Evolutionary conservation across 2,797 vertebrate genomes (phyloP), one percentile per base, ranked within the genome.

Genomic region (Adelosebastes latens): DNA sequence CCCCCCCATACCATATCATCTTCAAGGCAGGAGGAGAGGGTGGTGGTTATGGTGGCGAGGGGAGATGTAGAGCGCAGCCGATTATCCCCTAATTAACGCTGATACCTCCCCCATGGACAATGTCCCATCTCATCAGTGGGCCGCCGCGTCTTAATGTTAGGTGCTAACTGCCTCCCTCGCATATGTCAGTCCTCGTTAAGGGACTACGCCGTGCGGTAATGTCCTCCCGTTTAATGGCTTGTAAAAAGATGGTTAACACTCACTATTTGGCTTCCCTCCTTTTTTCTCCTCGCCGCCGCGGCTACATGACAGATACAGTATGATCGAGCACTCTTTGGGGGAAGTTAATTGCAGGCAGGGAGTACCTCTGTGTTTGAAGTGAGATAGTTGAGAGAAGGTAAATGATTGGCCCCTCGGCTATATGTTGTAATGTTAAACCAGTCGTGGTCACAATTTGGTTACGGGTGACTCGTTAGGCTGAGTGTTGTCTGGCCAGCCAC

Each of bases 181-280:
- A 99, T 98, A 98, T 99, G 98, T 96, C 98, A 97, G 97, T 95
- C 97, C 97, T 98, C 97, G 96, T 99, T 99, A 99, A 97, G 97
- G 97, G 97, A 97, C 96, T 94, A 32, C 86, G 94, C 95, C 69
- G 90, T 58, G 95, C 91, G 91, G 96, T 98, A 98, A 98, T 96
- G 96, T 95, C 96, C 92, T 95, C 95, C 95, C 95, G 95, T 96
- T 97, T 99, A 99, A 98, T 98, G 97, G 97, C 97, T 97, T 97
- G 97, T 98, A 99, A 98, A 94, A 99, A 97, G 96, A 98, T 97
- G 97, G 97, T 98, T 98, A 98, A 98, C 97, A 95, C 96, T 97
- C 97, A 97, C 91, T 96, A 96, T 98, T 98, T 97, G 88, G 96
- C 96, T 96, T 96, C 96, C 95, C 96, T 96, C 85, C 87, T 83